Percentiles rank a stretch among this genome's conserved stretches.
Evolutionary conservation across 2,797 vertebrate species (phyloP).

Genomic region (Melanotaenia maccullochi): DNA sequence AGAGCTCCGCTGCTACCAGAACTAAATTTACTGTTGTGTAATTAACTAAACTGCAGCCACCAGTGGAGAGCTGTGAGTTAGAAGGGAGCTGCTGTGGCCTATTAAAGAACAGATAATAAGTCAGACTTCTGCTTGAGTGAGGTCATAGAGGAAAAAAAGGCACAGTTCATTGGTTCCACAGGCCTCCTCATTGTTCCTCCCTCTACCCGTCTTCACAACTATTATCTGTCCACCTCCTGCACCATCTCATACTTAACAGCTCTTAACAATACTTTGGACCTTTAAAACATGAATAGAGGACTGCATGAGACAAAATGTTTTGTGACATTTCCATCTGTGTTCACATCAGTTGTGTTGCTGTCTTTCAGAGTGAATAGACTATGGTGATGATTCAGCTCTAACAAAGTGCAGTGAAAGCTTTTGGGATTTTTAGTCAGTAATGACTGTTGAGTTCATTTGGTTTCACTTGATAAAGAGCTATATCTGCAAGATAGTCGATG

Average conservation of each 20-base stretch:
- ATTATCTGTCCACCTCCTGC: constrained; percentile 36
- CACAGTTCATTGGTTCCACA: constrained; percentile 28
- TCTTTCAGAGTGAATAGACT: not conserved
- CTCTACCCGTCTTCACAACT: constrained; percentile 8
- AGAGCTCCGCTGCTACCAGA: not conserved
- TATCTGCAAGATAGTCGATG: not conserved
- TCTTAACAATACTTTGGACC: constrained; percentile 34
- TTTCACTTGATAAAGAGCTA: not conserved
- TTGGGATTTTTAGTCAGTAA: not conserved
- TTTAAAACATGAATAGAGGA: constrained; percentile 40
- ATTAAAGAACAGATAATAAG: constrained; percentile 37
- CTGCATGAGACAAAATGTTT: constrained; percentile 16
- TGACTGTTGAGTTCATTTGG: not conserved
- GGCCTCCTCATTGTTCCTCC: constrained; percentile 1
- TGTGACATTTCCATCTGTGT: constrained; percentile 17
- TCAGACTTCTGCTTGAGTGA: constrained; percentile 24
- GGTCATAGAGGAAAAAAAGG: constrained; percentile 19
- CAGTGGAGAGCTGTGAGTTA: not conserved
- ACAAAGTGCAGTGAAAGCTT: constrained; percentile 2
- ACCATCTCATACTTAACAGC: constrained; percentile 9
- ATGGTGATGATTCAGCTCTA: constrained; percentile 11
- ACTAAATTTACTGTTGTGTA: constrained; percentile 36
- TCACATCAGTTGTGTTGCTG: constrained; percentile 7
- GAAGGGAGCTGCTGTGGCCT: not conserved
- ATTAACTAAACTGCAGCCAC: constrained; percentile 22